phyloP scores from a whole-genome alignment of 2,888 invertebrate genomes.

The Lithosia quadra region DNA sequence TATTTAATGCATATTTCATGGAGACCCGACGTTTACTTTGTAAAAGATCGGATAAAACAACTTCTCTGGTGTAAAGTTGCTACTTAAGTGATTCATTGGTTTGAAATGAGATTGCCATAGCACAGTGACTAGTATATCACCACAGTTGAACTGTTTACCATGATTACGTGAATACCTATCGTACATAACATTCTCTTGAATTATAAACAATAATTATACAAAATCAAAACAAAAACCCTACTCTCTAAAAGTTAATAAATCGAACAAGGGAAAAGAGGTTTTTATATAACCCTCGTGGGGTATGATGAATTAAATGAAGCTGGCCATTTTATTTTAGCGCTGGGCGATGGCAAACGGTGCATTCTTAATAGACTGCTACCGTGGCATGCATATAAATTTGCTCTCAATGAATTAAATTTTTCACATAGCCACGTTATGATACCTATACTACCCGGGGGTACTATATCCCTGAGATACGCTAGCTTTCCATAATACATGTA shows the following conservation, averaged over 20 bases:
- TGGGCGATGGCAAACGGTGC: constrained; percentile 66
- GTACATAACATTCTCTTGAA: too few relatives aligned
- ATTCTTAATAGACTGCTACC: constrained; percentile 78
- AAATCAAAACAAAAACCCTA: background rate
- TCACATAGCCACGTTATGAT: constrained; percentile 68
- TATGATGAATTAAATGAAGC: constrained; percentile 65
- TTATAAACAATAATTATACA: too few relatives aligned
- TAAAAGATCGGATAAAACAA: constrained; percentile 77
- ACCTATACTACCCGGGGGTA: constrained; percentile 53
- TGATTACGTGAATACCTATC: too few relatives aligned
- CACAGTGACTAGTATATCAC: background rate
- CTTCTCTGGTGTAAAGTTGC: constrained; percentile 62
- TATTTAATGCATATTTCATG: constrained; percentile 86
- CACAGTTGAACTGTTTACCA: too few relatives aligned
- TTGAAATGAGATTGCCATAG: constrained; percentile 39
- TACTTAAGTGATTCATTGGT: constrained; percentile 49
- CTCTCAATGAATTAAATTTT: constrained; percentile 77
- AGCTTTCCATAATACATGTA: constrained; percentile 42
- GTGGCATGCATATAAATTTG: constrained; percentile 80
- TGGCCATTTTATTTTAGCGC: constrained; percentile 70
- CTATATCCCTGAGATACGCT: constrained; percentile 41
- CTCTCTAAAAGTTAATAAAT: background rate
- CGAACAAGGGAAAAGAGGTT: constrained; percentile 22
- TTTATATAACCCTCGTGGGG: constrained; percentile 37
- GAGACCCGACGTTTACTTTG: constrained; percentile 77